Percentiles rank a stretch among this genome's conserved stretches.
phyloP scores from a whole-genome alignment of 64 coral and sea anemone species.

The Trachythela sp. region DNA sequence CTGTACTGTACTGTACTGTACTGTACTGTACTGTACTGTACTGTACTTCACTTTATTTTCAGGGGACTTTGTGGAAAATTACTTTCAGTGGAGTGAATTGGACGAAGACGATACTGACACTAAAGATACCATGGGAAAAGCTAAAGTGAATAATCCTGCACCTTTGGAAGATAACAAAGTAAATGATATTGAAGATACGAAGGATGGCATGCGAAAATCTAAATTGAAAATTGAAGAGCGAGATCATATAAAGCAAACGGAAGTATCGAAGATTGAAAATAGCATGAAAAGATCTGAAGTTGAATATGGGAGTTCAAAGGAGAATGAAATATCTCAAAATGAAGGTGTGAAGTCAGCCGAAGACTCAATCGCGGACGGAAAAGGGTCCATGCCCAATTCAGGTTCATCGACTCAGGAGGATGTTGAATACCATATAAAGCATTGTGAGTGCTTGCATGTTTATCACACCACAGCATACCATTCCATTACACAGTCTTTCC shows the following conservation, averaged over 20 bases:
- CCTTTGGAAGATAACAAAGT: neutral
- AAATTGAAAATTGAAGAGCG: neutral
- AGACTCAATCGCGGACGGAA: neutral
- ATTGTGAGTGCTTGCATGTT: neutral
- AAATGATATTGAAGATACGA: neutral
- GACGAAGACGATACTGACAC: neutral
- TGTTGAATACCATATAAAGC: constrained; percentile 6
- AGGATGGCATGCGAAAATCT: neutral
- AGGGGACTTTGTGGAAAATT: neutral
- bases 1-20: no score
- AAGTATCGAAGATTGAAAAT: neutral
- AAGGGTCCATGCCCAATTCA: neutral
- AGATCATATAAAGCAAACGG: neutral
- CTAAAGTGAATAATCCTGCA: neutral
- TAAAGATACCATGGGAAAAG: neutral
- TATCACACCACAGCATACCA: neutral
- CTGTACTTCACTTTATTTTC: neutral
- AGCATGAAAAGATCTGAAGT: neutral
- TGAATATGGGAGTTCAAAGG: no score
- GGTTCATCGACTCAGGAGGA: neutral
- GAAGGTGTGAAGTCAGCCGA: neutral
- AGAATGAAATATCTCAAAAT: neutral
- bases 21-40: no score
- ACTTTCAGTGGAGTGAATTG: neutral
- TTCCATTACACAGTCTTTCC: no score